These are phyloP conservation scores for Proterorhinus semilunaris DNA, from an alignment of 2,113 vertebrate genomes.

Conservation along the genomic window DNA sequence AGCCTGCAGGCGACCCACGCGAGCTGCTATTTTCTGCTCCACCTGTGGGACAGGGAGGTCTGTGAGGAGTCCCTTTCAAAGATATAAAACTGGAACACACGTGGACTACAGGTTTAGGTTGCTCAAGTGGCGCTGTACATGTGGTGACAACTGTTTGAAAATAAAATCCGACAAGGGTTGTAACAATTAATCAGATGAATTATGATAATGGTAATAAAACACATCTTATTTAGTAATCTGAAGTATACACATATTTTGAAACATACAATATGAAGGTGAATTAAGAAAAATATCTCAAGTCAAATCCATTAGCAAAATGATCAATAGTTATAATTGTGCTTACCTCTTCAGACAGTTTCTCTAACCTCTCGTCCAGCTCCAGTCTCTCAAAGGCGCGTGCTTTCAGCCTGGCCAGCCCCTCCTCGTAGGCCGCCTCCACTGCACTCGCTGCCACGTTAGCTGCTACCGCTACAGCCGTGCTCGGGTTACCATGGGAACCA, in stretches of 20 bases:
- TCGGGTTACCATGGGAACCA: conserved; percentile 71
- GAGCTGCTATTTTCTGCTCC: conserved; percentile 95
- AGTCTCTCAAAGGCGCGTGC: conserved; percentile 93
- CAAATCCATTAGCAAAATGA: too few relatives aligned
- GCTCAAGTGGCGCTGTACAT: too few relatives aligned
- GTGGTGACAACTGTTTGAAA: too few relatives aligned
- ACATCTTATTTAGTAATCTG: too few relatives aligned
- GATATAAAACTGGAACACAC: background rate
- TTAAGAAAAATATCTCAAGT: too few relatives aligned
- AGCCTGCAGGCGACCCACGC: conserved; percentile 91
- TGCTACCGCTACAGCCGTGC: conserved; percentile 82
- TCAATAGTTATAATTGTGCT: background rate
- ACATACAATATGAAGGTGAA: too few relatives aligned
- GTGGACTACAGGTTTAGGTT: too few relatives aligned
- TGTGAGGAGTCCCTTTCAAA: background rate
- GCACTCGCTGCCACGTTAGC: conserved; percentile 83
- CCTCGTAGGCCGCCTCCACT: conserved; percentile 91
- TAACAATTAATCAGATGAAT: too few relatives aligned
- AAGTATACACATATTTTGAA: too few relatives aligned
- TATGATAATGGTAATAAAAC: too few relatives aligned
- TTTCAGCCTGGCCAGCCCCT: conserved; percentile 92
- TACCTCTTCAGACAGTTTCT: conserved; percentile 93
- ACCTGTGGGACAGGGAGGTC: conserved; percentile 64
- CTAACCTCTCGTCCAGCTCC: conserved; percentile 92
- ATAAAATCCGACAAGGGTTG: too few relatives aligned